These are phyloP conservation scores for Cephalopholis sonnerati DNA, from an alignment of 2,113 vertebrate species.

Conservation along the genomic window DNA sequence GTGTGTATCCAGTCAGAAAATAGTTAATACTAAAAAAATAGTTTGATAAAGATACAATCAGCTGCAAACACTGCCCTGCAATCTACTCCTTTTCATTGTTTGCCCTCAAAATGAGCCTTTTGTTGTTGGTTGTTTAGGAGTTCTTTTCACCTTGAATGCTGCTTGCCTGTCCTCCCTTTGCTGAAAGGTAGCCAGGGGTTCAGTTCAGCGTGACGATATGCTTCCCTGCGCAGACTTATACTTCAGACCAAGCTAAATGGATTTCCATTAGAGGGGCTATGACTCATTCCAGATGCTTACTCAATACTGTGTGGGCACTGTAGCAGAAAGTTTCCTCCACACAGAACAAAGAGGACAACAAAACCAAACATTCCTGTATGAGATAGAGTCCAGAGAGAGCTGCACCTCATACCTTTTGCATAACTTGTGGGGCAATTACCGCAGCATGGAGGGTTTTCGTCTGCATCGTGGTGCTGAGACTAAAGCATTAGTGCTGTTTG, in stretches of 20 bases:
- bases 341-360: conserved; percentile 64
- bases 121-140: conserved; percentile 23
- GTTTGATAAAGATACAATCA: conserved; percentile 12
- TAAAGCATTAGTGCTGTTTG: not conserved
- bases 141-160: conserved; percentile 61
- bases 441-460: not conserved
- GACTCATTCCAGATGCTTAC: conserved; percentile 82
- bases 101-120: conserved; percentile 11
- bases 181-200: conserved; percentile 65
- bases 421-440: not conserved
- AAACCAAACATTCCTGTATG: conserved; percentile 30
- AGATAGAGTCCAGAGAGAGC: conserved; percentile 2
- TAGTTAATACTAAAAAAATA: not conserved
- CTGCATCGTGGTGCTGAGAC: not conserved
- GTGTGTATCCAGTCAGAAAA: not conserved
- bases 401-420: conserved; percentile 3
- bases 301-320: conserved; percentile 77
- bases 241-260: conserved; percentile 75
- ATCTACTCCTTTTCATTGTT: not conserved
- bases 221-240: conserved; percentile 72
- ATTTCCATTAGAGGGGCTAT: conserved; percentile 82
- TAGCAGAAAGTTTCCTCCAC: conserved; percentile 73
- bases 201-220: conserved; percentile 68
- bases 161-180: conserved; percentile 49
- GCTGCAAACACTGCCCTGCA: not conserved